Evolutionary conservation across 30 jellyfish, hydroid and myxozoan genomes (phyloP).

Genomic region (Rhopilema esculentum): DNA sequence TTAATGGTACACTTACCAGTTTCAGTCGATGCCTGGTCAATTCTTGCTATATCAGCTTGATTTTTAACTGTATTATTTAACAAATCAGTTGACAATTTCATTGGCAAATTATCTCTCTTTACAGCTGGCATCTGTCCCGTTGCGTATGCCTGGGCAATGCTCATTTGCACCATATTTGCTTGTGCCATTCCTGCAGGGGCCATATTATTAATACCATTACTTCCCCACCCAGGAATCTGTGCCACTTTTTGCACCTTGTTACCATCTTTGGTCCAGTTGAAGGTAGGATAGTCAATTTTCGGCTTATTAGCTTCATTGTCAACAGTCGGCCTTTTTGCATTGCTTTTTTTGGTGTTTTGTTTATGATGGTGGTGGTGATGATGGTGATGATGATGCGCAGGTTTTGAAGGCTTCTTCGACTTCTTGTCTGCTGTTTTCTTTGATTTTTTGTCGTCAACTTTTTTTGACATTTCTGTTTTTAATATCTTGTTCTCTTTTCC

Average conservation of each 20-base stretch:
- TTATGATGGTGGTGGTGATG: slow-evolving; percentile 86
- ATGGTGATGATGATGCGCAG: slow-evolving; percentile 69
- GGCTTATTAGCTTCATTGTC: slow-evolving; percentile 67
- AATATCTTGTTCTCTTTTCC: not conserved
- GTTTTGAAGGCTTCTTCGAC: slow-evolving; percentile 14
- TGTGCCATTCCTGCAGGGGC: slow-evolving; percentile 34
- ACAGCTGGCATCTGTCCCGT: slow-evolving; percentile 17
- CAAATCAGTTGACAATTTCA: slow-evolving; percentile 8
- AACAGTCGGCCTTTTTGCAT: slow-evolving; percentile 46
- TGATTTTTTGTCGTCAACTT: not conserved
- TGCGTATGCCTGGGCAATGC: slow-evolving; percentile 1
- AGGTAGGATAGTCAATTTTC: slow-evolving; percentile 62
- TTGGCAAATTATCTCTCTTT: slow-evolving; percentile 35
- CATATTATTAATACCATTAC: not conserved
- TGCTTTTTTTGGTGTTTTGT: slow-evolving; percentile 49
- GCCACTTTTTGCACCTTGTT: slow-evolving; percentile 52
- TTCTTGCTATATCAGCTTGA: slow-evolving; percentile 74
- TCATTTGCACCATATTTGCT: not conserved
- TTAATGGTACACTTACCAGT: slow-evolving; percentile 15
- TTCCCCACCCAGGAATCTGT: slow-evolving; percentile 64
- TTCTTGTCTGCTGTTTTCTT: slow-evolving; percentile 9
- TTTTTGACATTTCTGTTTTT: not conserved
- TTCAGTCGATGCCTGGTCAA: slow-evolving; percentile 58
- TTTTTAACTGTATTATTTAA: slow-evolving; percentile 44
- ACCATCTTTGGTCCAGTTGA: slow-evolving; percentile 65